A percentile compares a stretch with the other conserved stretches of the same genome.
phyloP scores from a whole-genome alignment of 2,113 vertebrate species.

The Hippocampus mohnikei region DNA sequence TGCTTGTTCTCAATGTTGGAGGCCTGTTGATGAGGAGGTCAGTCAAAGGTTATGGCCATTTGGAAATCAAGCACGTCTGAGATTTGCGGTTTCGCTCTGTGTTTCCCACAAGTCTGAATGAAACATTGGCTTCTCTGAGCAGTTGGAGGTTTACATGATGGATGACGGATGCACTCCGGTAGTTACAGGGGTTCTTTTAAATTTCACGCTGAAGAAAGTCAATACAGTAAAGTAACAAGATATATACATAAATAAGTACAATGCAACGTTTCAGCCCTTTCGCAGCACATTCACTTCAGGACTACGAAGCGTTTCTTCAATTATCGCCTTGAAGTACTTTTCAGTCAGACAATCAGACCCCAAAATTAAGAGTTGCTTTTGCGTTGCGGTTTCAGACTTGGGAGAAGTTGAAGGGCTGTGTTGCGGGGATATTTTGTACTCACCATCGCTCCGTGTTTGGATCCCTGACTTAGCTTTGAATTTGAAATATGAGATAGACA shows the following conservation, averaged over 20 bases:
- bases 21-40: conserved; percentile 70
- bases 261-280: neutral
- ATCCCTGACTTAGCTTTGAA: conserved; percentile 82
- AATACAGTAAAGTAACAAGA: neutral
- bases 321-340: neutral
- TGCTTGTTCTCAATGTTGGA: conserved; percentile 99
- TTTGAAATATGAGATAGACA: conserved; percentile 78
- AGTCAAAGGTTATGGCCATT: conserved; percentile 6
- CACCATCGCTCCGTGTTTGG: conserved; percentile 82
- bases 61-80: neutral
- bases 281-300: too few relatives aligned
- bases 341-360: neutral
- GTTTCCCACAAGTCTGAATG: conserved; percentile 46
- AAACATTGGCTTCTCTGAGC: conserved; percentile 7
- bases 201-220: neutral
- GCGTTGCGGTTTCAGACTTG: conserved; percentile 41
- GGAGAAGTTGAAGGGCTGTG: conserved; percentile 58
- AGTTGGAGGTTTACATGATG: neutral
- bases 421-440: conserved; percentile 68
- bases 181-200: neutral
- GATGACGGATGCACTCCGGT: neutral
- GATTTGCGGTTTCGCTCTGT: conserved; percentile 37
- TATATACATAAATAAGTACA: neutral
- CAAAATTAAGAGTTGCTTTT: conserved; percentile 11
- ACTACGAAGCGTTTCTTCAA: too few relatives aligned